Percentiles rank a stretch among this genome's conserved stretches.
Evolutionary conservation across 2,797 vertebrate genomes (phyloP).

Genomic region (Melanotaenia boesemani): DNA sequence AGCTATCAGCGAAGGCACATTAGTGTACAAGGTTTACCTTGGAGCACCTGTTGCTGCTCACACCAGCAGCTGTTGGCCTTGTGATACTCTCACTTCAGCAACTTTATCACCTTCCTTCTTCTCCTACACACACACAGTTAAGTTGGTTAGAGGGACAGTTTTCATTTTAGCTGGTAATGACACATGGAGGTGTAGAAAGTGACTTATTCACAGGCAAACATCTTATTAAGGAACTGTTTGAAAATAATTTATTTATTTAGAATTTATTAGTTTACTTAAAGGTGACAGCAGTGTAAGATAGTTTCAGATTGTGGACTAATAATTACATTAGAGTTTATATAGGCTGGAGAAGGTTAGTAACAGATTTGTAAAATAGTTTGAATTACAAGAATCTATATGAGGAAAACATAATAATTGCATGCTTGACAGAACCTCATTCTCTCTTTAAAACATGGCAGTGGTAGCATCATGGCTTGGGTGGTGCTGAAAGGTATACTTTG

Average conservation of each 20-base stretch:
- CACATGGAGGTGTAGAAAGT: not conserved
- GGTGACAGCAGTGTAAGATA: not conserved
- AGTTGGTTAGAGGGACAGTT: not conserved
- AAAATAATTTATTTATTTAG: not conserved
- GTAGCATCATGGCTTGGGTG: no score
- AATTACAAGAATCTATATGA: no score
- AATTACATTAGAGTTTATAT: not conserved
- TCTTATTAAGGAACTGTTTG: not conserved
- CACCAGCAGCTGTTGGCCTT: slow-evolving; percentile 71
- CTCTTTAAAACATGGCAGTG: no score
- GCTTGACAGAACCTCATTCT: no score
- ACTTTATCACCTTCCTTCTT: slow-evolving; percentile 16
- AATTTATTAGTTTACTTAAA: not conserved
- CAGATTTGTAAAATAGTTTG: no score
- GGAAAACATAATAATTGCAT: no score
- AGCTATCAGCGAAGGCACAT: slow-evolving; percentile 5
- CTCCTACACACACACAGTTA: slow-evolving; percentile 2
- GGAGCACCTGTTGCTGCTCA: slow-evolving; percentile 66
- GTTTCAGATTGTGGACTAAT: not conserved
- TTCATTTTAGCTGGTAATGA: not conserved
- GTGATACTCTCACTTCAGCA: slow-evolving; percentile 48
- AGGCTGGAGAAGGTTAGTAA: no score
- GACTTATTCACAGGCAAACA: not conserved
- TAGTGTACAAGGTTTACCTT: slow-evolving; percentile 51
- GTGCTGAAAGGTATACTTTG: no score